Evolutionary conservation across 2,113 vertebrate genomes (phyloP), one percentile per base, ranked within the genome.

Genomic region (Xiphophorus hellerii): DNA sequence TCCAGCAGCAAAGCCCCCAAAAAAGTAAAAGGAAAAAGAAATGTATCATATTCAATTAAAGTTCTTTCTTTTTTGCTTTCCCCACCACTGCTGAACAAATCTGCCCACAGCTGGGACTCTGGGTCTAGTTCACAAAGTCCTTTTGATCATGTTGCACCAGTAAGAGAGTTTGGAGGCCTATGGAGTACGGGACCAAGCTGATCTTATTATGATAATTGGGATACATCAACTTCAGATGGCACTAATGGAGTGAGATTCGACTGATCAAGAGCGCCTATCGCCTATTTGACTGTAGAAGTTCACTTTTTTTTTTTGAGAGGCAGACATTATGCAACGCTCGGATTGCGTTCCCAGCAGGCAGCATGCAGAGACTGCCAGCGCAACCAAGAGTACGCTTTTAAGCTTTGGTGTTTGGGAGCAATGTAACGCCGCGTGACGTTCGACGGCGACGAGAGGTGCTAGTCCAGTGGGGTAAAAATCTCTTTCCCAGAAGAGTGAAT

Each of bases 181-280:
- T 71, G 78, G 90, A 90, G 90, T 76, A 78, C 5, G 74, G 84
- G 88, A 90, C 90, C 92, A 70, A 87, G 90, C 88, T 70, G 83
- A 90, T 93, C 89, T 88, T 91, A 91, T 91, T 91, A 92, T 91
- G 88, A 91, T 93, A 92, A 93, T 93, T 93, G 92, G 90, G 87
- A 91, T 74, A 74, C 90, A 88, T 93, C 90, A 88, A 91, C 92
- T 92, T 93, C 90, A 91, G 87, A 93, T 87, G 79, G 83, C 75
- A 62, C 89, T 91, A 92, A 93, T 91, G 89, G 89, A 89, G 79
- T 79, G 87, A 89, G 89, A 90, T 88, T 87, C 87, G 81, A 84
- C 84, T 91, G 92, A 93, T 93, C 90, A 93, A 93, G 89, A 93
- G 90, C 86, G 39, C 51, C 67, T 28, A 81, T 89, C 86, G 39